A percentile compares a stretch with the other conserved stretches of the same genome.
Evolutionary conservation across 2,797 vertebrate genomes (phyloP).

Genomic region (Huso huso): DNA sequence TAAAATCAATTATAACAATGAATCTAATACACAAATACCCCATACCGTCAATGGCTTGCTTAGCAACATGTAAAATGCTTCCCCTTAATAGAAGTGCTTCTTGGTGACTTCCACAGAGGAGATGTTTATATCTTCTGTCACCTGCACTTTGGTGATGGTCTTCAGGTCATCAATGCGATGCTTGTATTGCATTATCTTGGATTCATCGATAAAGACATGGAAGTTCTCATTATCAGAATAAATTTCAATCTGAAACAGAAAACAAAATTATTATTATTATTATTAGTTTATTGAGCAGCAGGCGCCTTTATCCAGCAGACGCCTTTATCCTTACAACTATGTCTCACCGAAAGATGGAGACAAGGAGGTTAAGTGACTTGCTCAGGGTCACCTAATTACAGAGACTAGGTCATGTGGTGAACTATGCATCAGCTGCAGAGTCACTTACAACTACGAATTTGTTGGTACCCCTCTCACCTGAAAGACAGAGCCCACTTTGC

Average conservation of each 20-base stretch:
- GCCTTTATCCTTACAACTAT: no score
- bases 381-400: no score
- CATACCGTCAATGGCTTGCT: slow-evolving; percentile 23
- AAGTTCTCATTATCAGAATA: slow-evolving; percentile 60
- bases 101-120: slow-evolving; percentile 61
- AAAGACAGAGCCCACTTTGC: no score
- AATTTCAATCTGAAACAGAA: slow-evolving; percentile 57
- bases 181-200: slow-evolving; percentile 56
- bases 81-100: slow-evolving; percentile 32
- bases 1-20: slow-evolving; percentile 16
- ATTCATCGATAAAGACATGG: slow-evolving; percentile 56
- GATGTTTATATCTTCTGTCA: slow-evolving; percentile 57
- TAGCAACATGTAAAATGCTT: background rate
- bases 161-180: slow-evolving; percentile 56
- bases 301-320: no score
- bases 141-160: slow-evolving; percentile 56
- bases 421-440: no score
- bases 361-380: no score
- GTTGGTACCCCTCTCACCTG: no score
- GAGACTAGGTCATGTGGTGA: no score
- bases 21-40: slow-evolving; percentile 15
- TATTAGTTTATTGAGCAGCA: no score
- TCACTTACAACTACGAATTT: no score
- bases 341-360: no score
- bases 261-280: no score